These are phyloP conservation scores for Folsomia candida DNA, from an alignment of 2,888 invertebrate species.

Conservation along the genomic window DNA sequence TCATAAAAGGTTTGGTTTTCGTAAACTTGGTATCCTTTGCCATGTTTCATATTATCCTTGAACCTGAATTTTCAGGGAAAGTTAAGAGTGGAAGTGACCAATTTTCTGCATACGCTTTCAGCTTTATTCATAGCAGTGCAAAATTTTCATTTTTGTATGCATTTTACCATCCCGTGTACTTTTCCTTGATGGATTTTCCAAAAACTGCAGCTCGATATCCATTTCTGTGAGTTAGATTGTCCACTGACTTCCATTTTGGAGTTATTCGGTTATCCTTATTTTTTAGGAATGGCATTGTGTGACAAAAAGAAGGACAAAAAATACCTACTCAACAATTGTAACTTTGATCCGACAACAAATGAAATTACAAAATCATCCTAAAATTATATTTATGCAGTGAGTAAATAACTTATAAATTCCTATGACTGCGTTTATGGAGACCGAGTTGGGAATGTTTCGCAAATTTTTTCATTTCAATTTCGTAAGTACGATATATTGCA, in stretches of 20 bases:
- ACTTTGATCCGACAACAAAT: not conserved
- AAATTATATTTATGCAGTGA: too few species aligned
- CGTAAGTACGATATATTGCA: too few species aligned
- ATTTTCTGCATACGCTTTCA: not conserved
- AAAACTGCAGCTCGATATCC: conserved; percentile 46
- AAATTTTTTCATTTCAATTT: too few species aligned
- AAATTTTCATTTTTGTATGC: not conserved
- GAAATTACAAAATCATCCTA: too few species aligned
- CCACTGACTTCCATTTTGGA: conserved; percentile 28
- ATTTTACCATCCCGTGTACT: conserved; percentile 45
- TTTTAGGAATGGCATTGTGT: conserved; percentile 40
- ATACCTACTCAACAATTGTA: not conserved
- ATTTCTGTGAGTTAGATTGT: conserved; percentile 33
- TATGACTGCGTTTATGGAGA: too few species aligned
- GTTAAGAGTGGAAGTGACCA: not conserved
- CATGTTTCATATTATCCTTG: conserved; percentile 42
- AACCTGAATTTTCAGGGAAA: conserved; percentile 2
- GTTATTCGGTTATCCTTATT: conserved; percentile 21
- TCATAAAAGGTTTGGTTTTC: conserved; percentile 62
- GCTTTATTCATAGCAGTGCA: too few species aligned
- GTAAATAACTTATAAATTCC: too few species aligned
- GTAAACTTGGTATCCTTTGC: conserved; percentile 53
- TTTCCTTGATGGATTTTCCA: conserved; percentile 37
- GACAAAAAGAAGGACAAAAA: not conserved
- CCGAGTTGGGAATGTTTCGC: too few species aligned